Evolutionary conservation across 2,113 vertebrate species (phyloP), one percentile per base, ranked within the genome.

Genomic region (Semicossyphus pulcher): DNA sequence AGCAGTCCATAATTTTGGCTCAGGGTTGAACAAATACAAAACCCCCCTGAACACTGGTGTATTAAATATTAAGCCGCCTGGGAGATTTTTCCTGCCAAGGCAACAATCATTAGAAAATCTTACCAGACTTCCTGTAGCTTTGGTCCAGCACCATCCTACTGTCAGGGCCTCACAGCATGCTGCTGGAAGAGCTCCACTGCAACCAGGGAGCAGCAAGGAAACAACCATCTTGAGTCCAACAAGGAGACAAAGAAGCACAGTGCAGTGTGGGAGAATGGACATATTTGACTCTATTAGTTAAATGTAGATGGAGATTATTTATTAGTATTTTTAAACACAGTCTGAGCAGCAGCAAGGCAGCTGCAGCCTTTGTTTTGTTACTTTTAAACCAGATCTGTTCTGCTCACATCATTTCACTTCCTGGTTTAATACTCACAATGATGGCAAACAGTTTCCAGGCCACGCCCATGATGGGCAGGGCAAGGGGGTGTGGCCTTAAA

Each of bases 61-160:
- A 68, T 84, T 70, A 78, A 76, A 76, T 54, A 73, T 65, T 25
- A 60, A 32, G 49, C 70, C 10, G 16, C 77, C 59, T 51, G 1
- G 64, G 77, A 76, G 74, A 58, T 20, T 73, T 57, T 53, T 63
- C 65, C 72, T 60, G 71, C 45, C 61, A 63, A 83, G 66, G 69
- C 60, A 81, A 75, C 78, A 88, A 62, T 68, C 51, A 86, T 81
- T 64, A 41, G 34, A 71, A 78, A 62, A 41, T 76, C 80, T 81
- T 79, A 84, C 71, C 80, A 63, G 74, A 29, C 66, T 84, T 44
- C 58, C 56, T 58, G 73, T 34, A 83, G 80, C 79, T 83, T 81
- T 72, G 62, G 64, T 78, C 54, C 56, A 15, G 51, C 71, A 64
- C 44, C 42, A 39, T 86, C 83, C 78, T 76, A 28, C 73, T 74